Conservation (phyloP, 2,113 vertebrate species). For the Alosa alosa region DNA sequence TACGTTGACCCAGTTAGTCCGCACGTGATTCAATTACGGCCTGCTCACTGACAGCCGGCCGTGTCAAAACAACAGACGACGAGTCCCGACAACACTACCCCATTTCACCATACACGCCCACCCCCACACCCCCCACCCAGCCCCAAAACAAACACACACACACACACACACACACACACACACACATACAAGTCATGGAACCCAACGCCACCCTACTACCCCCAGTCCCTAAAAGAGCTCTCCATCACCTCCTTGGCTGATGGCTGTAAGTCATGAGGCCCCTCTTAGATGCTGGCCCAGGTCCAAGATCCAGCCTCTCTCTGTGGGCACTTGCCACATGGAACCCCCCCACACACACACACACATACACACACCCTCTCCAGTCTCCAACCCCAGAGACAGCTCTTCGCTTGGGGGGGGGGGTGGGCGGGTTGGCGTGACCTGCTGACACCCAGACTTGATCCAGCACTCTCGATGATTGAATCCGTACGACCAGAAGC, state of each 20-base stretch:
- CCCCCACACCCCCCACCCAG: background rate
- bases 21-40: slow-evolving; percentile 53
- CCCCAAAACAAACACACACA: background rate
- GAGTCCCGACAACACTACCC: slow-evolving; percentile 13
- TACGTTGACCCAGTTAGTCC: slow-evolving; percentile 61
- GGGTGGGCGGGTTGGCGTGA: slow-evolving; percentile 34
- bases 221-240: background rate
- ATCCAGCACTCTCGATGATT: slow-evolving; percentile 36
- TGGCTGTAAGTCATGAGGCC: slow-evolving; percentile 36
- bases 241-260: background rate
- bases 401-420: background rate
- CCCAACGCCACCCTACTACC: background rate
- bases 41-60: slow-evolving; percentile 6
- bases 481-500: slow-evolving; percentile 37
- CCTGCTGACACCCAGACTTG: slow-evolving; percentile 59
- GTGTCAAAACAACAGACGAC: slow-evolving; percentile 7
- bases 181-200: background rate
- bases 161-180: slow-evolving; percentile 2
- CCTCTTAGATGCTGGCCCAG: slow-evolving; percentile 44
- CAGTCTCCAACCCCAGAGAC: background rate
- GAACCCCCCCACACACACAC: background rate
- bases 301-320: slow-evolving; percentile 44
- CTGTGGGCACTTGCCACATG: background rate
- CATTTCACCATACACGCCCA: slow-evolving; percentile 43
- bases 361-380: too few relatives aligned